Percentiles rank a stretch among this genome's conserved stretches.
phyloP scores from a whole-genome alignment of 1,140 invertebrate species.

The Anadara kagoshimensis region DNA sequence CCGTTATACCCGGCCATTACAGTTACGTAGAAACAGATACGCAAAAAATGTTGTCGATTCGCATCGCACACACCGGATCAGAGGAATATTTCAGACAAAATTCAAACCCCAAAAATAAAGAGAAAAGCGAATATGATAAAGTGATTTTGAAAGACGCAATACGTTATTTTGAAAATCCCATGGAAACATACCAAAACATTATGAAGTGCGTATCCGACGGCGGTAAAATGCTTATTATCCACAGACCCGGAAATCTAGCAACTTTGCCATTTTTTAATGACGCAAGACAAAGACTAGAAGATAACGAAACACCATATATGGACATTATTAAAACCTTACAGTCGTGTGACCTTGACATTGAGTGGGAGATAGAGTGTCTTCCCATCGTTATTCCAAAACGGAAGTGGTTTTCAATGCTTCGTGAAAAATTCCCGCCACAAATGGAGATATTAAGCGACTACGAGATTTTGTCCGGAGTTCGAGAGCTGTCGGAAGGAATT shows the following conservation, averaged over 20 bases:
- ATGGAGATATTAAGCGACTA: conserved; percentile 65
- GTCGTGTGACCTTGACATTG: conserved; percentile 59
- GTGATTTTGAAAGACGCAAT: conserved; percentile 63
- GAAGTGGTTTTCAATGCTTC: conserved; percentile 69
- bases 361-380: conserved; percentile 70
- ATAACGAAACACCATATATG: conserved; percentile 64
- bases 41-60: conserved; percentile 61
- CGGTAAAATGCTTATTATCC: conserved; percentile 64
- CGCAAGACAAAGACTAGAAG: conserved; percentile 58
- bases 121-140: conserved; percentile 58
- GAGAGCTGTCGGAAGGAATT: conserved; percentile 69
- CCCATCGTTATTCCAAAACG: conserved; percentile 64
- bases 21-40: conserved; percentile 63
- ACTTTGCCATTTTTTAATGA: conserved; percentile 63
- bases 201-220: conserved; percentile 50
- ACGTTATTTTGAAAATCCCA: conserved; percentile 61
- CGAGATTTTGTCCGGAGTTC: conserved; percentile 62
- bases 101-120: conserved; percentile 43
- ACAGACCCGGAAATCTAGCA: conserved; percentile 58
- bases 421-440: conserved; percentile 67
- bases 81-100: conserved; percentile 66
- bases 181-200: conserved; percentile 58
- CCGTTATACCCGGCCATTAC: conserved; percentile 65
- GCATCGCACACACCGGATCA: conserved; percentile 64
- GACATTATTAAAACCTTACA: conserved; percentile 66